Conservation (phyloP, 1,140 invertebrate species). For the Chrysomallon squamiferum region DNA sequence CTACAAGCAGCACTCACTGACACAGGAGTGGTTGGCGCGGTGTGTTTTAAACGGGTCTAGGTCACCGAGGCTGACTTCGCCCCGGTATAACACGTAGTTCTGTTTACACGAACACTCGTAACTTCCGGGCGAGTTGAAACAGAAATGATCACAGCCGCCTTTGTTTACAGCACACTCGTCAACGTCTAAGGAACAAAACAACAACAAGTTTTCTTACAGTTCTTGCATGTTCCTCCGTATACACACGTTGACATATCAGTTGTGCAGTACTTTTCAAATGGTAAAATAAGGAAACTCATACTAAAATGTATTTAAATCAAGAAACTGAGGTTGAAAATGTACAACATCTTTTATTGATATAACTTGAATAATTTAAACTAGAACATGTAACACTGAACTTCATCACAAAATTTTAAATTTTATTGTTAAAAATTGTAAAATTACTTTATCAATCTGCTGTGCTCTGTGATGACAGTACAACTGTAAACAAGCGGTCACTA, state of each 20-base stretch:
- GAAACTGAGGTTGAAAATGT: too few relatives aligned
- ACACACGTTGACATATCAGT: too few relatives aligned
- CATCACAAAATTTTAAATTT: too few relatives aligned
- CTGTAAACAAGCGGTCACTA: background rate
- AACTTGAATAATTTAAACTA: too few relatives aligned
- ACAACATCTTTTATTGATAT: too few relatives aligned
- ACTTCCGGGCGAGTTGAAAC: conserved; percentile 26
- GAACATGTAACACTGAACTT: too few relatives aligned
- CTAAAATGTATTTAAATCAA: too few relatives aligned
- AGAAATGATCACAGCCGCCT: conserved; percentile 26
- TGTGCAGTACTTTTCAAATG: too few relatives aligned
- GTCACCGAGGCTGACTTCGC: conserved; percentile 13
- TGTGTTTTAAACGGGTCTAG: conserved; percentile 17
- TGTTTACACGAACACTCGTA: conserved; percentile 31
- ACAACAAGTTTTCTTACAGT: background rate
- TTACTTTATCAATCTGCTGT: too few relatives aligned
- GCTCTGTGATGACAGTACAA: too few relatives aligned
- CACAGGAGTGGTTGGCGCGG: conserved; percentile 25
- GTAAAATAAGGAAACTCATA: too few relatives aligned
- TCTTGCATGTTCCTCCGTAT: background rate
- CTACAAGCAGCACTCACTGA: conserved; percentile 10
- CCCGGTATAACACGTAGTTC: conserved; percentile 16
- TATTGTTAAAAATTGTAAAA: too few relatives aligned
- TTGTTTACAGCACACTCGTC: conserved; percentile 31
- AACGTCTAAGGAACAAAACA: conserved; percentile 20